A percentile compares a stretch with the other conserved stretches of the same genome.
Evolutionary conservation across 2,888 invertebrate species (phyloP).

Genomic region (Osmoderma eremita): DNA sequence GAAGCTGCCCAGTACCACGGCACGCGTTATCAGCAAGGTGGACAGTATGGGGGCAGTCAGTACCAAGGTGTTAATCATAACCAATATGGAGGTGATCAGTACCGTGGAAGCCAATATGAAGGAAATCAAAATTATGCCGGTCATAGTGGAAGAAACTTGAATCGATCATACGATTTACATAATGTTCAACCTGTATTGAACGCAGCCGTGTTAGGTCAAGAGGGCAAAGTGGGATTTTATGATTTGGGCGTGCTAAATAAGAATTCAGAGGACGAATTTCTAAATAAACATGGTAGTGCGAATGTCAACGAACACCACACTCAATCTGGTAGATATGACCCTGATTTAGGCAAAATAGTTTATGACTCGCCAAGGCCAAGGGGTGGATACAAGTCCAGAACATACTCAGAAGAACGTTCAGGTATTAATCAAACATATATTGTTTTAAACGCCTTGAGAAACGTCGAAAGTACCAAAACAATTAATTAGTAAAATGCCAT

Average conservation of each 20-base stretch:
- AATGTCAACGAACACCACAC: neutral
- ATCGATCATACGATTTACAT: neutral
- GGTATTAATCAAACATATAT: slow-evolving; percentile 13
- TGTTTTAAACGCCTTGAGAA: too few relatives aligned
- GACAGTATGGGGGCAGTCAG: slow-evolving; percentile 1
- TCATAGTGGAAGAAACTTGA: neutral
- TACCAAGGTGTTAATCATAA: slow-evolving; percentile 9
- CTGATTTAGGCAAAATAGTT: slow-evolving; percentile 37
- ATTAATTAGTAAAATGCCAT: too few relatives aligned
- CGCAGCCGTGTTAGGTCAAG: neutral
- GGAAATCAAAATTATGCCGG: neutral
- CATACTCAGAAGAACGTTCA: neutral
- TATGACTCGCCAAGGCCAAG: slow-evolving; percentile 6
- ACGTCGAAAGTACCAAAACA: too few relatives aligned
- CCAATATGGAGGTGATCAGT: slow-evolving; percentile 14
- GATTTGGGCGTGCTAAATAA: slow-evolving; percentile 14
- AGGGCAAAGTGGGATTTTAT: neutral
- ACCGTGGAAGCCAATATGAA: slow-evolving; percentile 11
- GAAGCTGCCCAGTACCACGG: neutral
- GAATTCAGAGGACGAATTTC: neutral
- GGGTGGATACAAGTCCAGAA: slow-evolving; percentile 10
- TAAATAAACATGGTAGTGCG: neutral
- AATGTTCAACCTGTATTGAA: slow-evolving; percentile 6
- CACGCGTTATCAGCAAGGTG: slow-evolving; percentile 1
- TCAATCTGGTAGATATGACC: slow-evolving; percentile 38